Percentiles rank a stretch among this genome's conserved stretches.
Conservation (phyloP, 2,888 invertebrate species). For the Artemia sinica region DNA sequence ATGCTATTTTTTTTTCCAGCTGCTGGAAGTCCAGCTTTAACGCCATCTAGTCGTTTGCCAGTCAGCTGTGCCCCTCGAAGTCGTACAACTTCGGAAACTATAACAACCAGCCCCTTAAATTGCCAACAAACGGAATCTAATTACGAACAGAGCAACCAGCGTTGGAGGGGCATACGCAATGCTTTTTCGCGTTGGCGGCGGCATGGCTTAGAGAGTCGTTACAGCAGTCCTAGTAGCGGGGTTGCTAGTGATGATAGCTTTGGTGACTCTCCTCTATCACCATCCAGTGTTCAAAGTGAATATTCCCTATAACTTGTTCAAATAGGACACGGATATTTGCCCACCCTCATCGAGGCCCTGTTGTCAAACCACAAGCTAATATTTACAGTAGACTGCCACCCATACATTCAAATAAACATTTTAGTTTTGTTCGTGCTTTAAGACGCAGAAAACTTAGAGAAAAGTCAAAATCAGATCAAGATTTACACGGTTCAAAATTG, state of each 20-base stretch:
- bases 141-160: background rate
- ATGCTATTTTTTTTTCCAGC: no score
- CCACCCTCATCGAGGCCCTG: conserved; percentile 12
- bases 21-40: background rate
- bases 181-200: conserved; percentile 10
- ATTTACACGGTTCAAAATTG: conserved; percentile 15
- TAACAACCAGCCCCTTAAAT: background rate
- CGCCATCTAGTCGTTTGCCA: conserved; percentile 7
- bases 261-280: background rate
- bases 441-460: conserved; percentile 3
- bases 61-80: conserved; percentile 2
- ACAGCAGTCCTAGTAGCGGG: background rate
- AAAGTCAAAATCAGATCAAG: conserved; percentile 19
- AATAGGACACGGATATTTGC: background rate
- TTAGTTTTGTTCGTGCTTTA: conserved; percentile 18
- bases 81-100: background rate
- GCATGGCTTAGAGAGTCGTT: background rate
- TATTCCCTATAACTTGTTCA: conserved; percentile 7
- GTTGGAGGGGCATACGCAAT: conserved; percentile 2
- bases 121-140: conserved; percentile 6
- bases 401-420: conserved; percentile 15
- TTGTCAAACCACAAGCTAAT: background rate
- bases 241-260: conserved; percentile 11
- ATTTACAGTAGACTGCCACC: background rate
- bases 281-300: conserved; percentile 12